Conservation (phyloP, 1,140 invertebrate species). For the Penaeus japonicus region DNA sequence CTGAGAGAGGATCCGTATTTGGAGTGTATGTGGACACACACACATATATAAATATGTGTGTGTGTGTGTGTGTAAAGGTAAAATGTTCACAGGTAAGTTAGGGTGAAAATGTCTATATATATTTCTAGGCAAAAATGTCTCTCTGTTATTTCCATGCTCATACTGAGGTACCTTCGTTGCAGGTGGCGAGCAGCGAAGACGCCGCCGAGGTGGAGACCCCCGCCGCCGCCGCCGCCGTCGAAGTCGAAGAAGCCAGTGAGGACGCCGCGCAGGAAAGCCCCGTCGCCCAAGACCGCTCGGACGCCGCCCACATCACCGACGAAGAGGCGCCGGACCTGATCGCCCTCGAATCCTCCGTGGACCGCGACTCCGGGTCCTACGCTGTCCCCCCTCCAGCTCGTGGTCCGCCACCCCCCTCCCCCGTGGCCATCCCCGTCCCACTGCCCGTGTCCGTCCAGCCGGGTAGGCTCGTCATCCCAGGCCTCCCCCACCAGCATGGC, state of each 20-base stretch:
- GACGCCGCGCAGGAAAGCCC: background rate
- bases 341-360: constrained; percentile 44
- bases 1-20: background rate
- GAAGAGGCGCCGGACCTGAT: constrained; percentile 42
- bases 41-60: background rate
- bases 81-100: too few species aligned
- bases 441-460: constrained; percentile 49
- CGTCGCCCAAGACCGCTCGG: constrained; percentile 45
- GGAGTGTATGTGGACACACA: background rate
- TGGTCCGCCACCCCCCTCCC: background rate
- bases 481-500: background rate
- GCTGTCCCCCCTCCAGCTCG: background rate
- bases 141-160: too few species aligned
- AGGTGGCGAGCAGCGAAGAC: constrained; percentile 43
- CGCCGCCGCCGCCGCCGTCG: background rate
- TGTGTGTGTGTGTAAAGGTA: background rate
- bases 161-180: background rate
- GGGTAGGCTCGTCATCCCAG: constrained; percentile 48
- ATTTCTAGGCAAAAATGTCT: too few species aligned
- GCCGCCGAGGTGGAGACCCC: background rate
- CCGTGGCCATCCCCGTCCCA: constrained; percentile 45
- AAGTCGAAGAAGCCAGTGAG: background rate
- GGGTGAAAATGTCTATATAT: too few species aligned
- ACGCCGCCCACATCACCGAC: constrained; percentile 3
- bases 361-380: background rate